Conservation (phyloP, 2,113 vertebrate species). For the Macrotis lagotis region DNA sequence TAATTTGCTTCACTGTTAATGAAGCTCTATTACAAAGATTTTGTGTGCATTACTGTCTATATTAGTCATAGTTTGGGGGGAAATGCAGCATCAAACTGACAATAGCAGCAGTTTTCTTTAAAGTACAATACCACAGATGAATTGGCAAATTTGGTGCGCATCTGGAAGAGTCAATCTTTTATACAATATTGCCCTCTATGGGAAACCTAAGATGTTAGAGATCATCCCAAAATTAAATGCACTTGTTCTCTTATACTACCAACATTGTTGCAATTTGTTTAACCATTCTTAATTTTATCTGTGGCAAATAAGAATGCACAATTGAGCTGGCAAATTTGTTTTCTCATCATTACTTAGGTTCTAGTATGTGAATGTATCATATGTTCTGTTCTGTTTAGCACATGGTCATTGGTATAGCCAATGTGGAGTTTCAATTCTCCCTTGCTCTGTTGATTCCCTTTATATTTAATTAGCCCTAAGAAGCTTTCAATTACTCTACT, state of each 20-base stretch:
- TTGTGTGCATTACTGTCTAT: conserved; percentile 53
- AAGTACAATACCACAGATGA: conserved; percentile 75
- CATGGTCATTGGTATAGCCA: conserved; percentile 23
- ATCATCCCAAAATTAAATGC: conserved; percentile 5
- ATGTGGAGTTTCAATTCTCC: conserved; percentile 17
- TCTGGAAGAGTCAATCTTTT: conserved; percentile 78
- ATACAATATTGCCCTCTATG: conserved; percentile 88
- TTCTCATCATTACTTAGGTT: conserved; percentile 24
- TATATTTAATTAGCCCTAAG: background rate
- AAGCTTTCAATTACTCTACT: background rate
- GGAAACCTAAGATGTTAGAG: conserved; percentile 77
- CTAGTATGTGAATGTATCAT: background rate
- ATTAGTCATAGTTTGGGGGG: conserved; percentile 77
- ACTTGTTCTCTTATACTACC: background rate
- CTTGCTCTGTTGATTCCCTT: background rate
- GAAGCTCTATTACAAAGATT: conserved; percentile 57
- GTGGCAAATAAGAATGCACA: conserved; percentile 8
- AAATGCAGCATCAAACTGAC: conserved; percentile 75
- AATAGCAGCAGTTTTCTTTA: conserved; percentile 76
- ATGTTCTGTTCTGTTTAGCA: background rate
- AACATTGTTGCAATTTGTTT: background rate
- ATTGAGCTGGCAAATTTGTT: conserved; percentile 6
- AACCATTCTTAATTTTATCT: conserved; percentile 42
- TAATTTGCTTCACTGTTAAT: conserved; percentile 76
- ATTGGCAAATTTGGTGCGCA: conserved; percentile 67